Percentiles rank a stretch among this genome's conserved stretches.
Evolutionary conservation across 2,888 invertebrate species (phyloP).

Genomic region (Aethes cnicana): DNA sequence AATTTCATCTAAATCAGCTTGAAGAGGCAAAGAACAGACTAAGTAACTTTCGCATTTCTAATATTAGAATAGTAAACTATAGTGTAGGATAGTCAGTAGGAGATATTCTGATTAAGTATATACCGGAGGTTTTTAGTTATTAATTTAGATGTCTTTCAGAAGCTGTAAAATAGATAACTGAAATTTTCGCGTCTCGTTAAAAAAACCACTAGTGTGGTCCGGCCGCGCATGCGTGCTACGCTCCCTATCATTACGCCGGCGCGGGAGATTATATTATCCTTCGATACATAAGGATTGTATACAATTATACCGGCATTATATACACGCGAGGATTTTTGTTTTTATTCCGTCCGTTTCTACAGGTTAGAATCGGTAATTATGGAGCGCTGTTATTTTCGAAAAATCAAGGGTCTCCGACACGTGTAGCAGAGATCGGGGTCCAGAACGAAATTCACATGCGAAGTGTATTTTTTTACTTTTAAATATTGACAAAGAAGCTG

Average conservation of each 20-base stretch:
- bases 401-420: not conserved
- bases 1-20: no score
- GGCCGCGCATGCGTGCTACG: conserved; percentile 68
- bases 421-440: not conserved
- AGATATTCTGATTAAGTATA: no score
- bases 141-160: no score
- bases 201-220: conserved; percentile 43
- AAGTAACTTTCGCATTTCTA: no score
- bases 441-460: no score
- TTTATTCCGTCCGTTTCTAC: conserved; percentile 18
- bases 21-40: no score
- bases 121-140: no score
- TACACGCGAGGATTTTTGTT: conserved; percentile 57
- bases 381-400: not conserved
- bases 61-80: no score
- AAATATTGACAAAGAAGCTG: no score
- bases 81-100: no score
- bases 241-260: conserved; percentile 71
- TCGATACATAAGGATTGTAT: conserved; percentile 69
- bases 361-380: conserved; percentile 3
- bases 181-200: not conserved
- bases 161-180: no score
- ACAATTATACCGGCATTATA: conserved; percentile 66
- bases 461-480: no score
- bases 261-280: conserved; percentile 73